A percentile compares a stretch with the other conserved stretches of the same genome.
Conservation (phyloP, 2,113 vertebrate species). For the Anthoscopus minutus region DNA sequence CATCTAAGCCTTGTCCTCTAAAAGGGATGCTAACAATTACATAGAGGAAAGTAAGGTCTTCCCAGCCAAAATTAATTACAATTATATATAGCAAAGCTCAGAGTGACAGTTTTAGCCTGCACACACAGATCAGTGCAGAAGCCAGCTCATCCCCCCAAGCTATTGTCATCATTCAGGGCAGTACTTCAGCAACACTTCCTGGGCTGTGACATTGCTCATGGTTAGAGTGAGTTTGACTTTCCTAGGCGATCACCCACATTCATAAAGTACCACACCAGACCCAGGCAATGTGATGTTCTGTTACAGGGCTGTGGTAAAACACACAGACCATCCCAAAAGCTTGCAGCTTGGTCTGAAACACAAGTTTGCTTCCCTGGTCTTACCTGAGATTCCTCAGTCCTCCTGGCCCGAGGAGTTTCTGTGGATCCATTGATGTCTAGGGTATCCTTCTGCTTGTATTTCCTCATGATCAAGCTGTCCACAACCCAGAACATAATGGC, state of each 20-base stretch:
- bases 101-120: neutral
- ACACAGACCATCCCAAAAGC: neutral
- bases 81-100: neutral
- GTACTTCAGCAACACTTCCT: neutral
- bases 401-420: constrained; percentile 22
- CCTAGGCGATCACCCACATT: neutral
- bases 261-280: neutral
- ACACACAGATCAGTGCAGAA: neutral
- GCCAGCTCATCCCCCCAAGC: neutral
- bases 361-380: neutral
- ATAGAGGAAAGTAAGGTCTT: neutral
- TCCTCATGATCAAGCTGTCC: constrained; percentile 81
- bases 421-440: constrained; percentile 26
- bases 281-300: rapidly evolving
- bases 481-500: constrained; percentile 82
- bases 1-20: neutral
- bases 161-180: neutral
- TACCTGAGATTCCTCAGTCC: constrained; percentile 72
- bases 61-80: neutral
- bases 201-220: neutral
- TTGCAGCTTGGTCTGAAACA: neutral
- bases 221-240: neutral
- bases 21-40: neutral
- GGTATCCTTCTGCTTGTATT: constrained; percentile 69
- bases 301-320: neutral